Evolutionary conservation across 2,888 invertebrate genomes (phyloP).

Genomic region (Plebejus anna): DNA sequence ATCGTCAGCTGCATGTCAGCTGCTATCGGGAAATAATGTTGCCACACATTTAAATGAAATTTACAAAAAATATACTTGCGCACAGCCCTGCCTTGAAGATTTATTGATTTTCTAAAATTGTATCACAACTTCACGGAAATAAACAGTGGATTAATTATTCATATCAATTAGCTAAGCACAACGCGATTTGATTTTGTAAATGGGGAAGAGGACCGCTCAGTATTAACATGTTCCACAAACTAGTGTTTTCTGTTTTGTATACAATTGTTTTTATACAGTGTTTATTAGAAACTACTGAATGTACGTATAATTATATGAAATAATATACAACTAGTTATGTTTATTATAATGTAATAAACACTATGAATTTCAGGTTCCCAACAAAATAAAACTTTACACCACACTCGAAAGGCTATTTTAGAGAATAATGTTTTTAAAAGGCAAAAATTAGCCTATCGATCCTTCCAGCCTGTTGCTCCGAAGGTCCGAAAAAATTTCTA

Average conservation of each 20-base stretch:
- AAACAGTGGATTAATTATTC: constrained; percentile 27
- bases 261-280: constrained; percentile 26
- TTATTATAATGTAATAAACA: constrained; percentile 26
- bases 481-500: constrained; percentile 62
- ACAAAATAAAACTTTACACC: constrained; percentile 59
- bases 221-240: constrained; percentile 25
- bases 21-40: constrained; percentile 27
- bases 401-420: constrained; percentile 50
- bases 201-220: not conserved
- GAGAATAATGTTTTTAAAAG: constrained; percentile 58
- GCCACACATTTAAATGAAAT: not conserved
- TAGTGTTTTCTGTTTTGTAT: constrained; percentile 26
- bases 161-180: constrained; percentile 19
- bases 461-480: constrained; percentile 63
- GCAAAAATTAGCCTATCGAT: constrained; percentile 58
- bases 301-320: constrained; percentile 19
- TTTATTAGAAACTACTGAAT: constrained; percentile 27
- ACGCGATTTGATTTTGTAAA: constrained; percentile 25
- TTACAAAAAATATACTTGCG: not conserved
- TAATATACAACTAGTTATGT: not conserved
- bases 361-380: constrained; percentile 50
- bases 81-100: not conserved
- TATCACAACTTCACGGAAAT: not conserved
- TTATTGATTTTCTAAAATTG: constrained; percentile 26
- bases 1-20: constrained; percentile 47